phyloP scores from a whole-genome alignment of 2,113 vertebrate genomes.

The Megaceryle torquata region DNA sequence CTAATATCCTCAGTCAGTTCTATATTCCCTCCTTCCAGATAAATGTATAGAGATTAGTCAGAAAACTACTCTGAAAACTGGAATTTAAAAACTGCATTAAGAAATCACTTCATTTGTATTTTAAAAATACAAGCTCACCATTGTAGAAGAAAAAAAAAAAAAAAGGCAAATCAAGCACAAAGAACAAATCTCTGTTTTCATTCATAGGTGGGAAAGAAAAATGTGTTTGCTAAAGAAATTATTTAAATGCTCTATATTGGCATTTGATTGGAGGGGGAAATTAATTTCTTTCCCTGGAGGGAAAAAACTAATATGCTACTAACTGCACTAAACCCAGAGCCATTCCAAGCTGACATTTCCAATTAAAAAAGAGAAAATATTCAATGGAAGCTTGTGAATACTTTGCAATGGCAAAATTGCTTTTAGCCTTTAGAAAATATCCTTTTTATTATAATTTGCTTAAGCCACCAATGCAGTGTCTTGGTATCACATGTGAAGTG shows the following conservation, averaged over 20 bases:
- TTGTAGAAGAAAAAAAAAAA: not conserved
- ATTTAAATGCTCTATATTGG: not conserved
- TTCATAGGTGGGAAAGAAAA: not conserved
- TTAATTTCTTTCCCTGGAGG: not conserved
- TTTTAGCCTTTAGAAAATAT: not conserved
- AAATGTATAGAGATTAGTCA: not conserved
- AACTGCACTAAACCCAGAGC: not conserved
- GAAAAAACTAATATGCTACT: not conserved
- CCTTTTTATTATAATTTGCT: not conserved
- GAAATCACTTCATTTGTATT: conserved; percentile 21
- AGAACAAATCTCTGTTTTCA: not conserved
- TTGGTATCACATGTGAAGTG: not conserved
- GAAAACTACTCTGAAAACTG: not conserved
- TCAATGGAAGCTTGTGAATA: not conserved
- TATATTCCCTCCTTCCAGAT: not conserved
- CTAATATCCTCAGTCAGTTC: not conserved
- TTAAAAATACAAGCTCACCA: not conserved
- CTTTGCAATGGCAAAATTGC: not conserved
- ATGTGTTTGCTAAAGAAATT: not conserved
- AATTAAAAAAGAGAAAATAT: conserved; percentile 55
- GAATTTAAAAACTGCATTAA: not conserved
- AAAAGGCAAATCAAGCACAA: not conserved
- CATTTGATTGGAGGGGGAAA: conserved; percentile 9
- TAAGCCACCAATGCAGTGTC: not conserved
- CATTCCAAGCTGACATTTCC: conserved; percentile 12